Evolutionary conservation across 2,888 invertebrate species (phyloP).

Genomic region (Sinhomidia bicolor): DNA sequence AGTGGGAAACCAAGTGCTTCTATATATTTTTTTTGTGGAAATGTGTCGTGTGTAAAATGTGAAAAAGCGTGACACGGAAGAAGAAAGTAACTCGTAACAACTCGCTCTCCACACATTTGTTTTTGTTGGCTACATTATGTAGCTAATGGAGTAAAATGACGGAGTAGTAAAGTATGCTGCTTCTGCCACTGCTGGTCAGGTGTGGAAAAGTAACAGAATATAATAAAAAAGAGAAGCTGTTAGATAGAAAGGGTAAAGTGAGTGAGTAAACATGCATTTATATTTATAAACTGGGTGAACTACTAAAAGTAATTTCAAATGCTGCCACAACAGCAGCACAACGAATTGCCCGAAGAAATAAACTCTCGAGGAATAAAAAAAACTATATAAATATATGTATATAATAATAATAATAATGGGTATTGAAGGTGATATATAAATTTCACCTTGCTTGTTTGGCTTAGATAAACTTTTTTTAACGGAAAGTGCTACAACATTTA

Average conservation of each 20-base stretch:
- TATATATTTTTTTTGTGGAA: conserved; percentile 28
- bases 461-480: neutral
- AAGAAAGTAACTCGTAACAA: no score
- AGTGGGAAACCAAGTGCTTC: conserved; percentile 2
- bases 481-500: neutral
- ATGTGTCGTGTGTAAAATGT: conserved; percentile 52
- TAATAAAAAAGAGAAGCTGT: neutral
- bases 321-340: no score
- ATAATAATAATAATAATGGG: neutral
- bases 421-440: neutral
- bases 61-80: conserved; percentile 62
- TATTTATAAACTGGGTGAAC: no score
- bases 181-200: conserved; percentile 40
- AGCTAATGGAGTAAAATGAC: conserved; percentile 45
- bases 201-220: conserved; percentile 48
- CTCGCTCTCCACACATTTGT: conserved; percentile 7
- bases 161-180: no score
- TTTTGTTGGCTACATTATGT: conserved; percentile 1
- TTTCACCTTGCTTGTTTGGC: neutral
- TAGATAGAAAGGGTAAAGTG: neutral
- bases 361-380: no score
- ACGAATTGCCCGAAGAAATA: no score
- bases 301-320: no score
- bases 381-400: neutral
- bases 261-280: neutral